Evolutionary conservation across 2,113 vertebrate genomes (phyloP).

Genomic region (Lophochroa leadbeateri): DNA sequence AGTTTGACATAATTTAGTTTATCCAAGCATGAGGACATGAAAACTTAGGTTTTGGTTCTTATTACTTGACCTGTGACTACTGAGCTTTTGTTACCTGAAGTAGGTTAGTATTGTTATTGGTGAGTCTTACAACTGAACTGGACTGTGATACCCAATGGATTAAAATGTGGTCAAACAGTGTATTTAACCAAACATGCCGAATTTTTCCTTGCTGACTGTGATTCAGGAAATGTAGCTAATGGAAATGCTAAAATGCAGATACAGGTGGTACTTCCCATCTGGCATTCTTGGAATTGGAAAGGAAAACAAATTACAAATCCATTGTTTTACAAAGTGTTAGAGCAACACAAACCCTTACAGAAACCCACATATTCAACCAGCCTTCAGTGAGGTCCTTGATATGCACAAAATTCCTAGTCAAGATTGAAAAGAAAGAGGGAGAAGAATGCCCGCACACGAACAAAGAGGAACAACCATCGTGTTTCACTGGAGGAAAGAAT

Average conservation of each 20-base stretch:
- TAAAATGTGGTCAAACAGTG: background rate
- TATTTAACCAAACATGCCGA: background rate
- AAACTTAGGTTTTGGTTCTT: background rate
- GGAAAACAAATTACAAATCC: accelerated
- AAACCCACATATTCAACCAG: background rate
- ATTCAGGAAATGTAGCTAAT: background rate
- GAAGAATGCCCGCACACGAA: background rate
- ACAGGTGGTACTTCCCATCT: background rate
- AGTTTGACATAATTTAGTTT: background rate
- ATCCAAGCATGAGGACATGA: background rate
- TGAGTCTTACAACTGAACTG: background rate
- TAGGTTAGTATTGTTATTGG: background rate
- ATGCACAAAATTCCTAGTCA: background rate
- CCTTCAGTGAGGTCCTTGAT: background rate
- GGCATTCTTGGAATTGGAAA: background rate
- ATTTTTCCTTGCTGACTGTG: background rate
- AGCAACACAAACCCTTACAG: background rate
- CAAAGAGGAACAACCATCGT: background rate
- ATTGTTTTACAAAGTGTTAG: background rate
- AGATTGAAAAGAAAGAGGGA: background rate
- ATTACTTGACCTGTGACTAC: background rate
- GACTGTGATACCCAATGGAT: background rate
- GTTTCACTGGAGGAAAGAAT: background rate
- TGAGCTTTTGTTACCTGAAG: background rate
- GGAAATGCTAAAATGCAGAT: background rate